Evolutionary conservation across 2,113 vertebrate species (phyloP).

Genomic region (Varanus salvator): DNA sequence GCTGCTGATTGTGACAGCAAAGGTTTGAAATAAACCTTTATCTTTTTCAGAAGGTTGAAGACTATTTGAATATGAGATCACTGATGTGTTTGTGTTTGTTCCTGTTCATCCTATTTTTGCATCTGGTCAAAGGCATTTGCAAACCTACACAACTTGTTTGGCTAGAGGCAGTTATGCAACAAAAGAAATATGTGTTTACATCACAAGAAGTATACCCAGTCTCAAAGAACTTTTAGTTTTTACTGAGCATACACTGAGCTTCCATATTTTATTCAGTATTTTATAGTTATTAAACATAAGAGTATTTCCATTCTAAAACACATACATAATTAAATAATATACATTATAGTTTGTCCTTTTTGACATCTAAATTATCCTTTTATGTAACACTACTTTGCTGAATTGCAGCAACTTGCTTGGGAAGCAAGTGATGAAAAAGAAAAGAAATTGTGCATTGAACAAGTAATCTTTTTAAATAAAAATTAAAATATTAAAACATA

Average conservation of each 20-base stretch:
- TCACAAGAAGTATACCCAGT: neutral
- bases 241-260: neutral
- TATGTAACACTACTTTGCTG: neutral
- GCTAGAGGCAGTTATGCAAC: neutral
- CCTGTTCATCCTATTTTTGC: neutral
- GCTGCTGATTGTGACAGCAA: neutral
- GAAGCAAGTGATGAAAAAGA: no score
- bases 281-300: neutral
- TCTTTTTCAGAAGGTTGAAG: neutral
- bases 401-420: neutral
- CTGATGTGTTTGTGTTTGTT: no score
- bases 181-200: neutral
- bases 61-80: neutral
- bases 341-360: neutral
- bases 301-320: neutral
- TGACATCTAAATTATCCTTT: neutral
- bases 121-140: neutral
- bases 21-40: neutral
- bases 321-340: neutral
- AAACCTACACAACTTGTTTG: neutral
- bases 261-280: neutral
- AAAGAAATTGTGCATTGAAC: neutral
- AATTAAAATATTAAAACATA: neutral
- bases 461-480: neutral
- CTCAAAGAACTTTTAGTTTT: neutral